Percentiles rank a stretch among this genome's conserved stretches.
Conservation (phyloP, 2,888 invertebrate genomes). For the Harmothoe impar region DNA sequence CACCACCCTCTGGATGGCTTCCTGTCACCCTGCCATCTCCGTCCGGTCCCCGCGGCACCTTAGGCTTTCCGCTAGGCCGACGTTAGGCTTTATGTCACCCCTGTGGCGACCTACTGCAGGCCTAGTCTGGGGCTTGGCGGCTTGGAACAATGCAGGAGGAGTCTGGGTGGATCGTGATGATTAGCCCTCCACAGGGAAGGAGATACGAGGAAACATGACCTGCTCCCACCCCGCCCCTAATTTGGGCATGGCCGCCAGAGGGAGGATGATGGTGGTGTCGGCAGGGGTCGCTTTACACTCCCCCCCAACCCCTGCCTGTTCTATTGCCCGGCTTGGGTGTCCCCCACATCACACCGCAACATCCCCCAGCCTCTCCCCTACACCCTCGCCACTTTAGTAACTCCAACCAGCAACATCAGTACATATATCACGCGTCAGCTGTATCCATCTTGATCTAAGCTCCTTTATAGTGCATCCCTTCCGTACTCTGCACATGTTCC, state of each 20-base stretch:
- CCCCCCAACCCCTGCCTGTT: not conserved
- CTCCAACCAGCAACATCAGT: no score
- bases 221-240: not conserved
- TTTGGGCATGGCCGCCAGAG: not conserved
- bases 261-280: not conserved
- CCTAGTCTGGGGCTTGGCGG: not conserved
- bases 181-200: conserved; percentile 12
- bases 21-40: not conserved
- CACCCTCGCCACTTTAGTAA: no score
- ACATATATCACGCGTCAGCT: no score
- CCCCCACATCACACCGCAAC: conserved; percentile 1
- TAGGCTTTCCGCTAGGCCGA: conserved; percentile 15
- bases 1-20: not conserved
- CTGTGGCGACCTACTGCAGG: not conserved
- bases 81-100: conserved; percentile 34
- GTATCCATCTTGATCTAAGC: no score
- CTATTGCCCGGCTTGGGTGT: not conserved
- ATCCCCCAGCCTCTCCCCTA: not conserved
- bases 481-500: no score
- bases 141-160: not conserved
- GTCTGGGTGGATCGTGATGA: conserved; percentile 4
- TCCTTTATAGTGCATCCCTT: no score
- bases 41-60: not conserved
- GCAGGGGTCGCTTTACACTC: not conserved
- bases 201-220: not conserved